Conservation (phyloP, 2,113 vertebrate genomes). For the Clarias gariepinus region DNA sequence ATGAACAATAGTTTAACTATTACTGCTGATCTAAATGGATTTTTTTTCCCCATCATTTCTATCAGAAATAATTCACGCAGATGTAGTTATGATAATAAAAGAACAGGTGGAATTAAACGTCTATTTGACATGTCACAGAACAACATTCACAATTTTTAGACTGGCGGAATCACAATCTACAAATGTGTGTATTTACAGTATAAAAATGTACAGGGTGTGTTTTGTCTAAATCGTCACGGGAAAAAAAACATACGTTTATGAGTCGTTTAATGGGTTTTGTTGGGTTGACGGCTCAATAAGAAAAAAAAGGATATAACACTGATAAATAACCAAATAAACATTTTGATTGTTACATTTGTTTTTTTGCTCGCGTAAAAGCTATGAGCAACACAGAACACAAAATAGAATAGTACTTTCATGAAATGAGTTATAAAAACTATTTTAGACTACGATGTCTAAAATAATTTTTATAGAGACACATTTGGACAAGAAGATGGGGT, state of each 20-base stretch:
- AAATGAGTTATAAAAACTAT: slow-evolving; percentile 47
- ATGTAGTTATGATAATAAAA: slow-evolving; percentile 62
- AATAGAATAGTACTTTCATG: slow-evolving; percentile 44
- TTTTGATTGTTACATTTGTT: slow-evolving; percentile 55
- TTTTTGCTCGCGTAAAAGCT: slow-evolving; percentile 48
- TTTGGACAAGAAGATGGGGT: slow-evolving; percentile 59
- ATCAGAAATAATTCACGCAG: slow-evolving; percentile 77
- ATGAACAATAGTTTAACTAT: slow-evolving; percentile 83
- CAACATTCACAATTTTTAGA: slow-evolving; percentile 95
- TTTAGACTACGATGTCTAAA: slow-evolving; percentile 40
- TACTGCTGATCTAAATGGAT: slow-evolving; percentile 80
- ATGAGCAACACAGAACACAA: slow-evolving; percentile 55
- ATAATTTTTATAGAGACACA: slow-evolving; percentile 58
- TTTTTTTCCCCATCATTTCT: slow-evolving; percentile 67
- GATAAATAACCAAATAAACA: slow-evolving; percentile 54
- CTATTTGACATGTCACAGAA: slow-evolving; percentile 94
- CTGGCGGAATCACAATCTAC: slow-evolving; percentile 92
- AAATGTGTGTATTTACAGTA: slow-evolving; percentile 86
- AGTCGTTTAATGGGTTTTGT: slow-evolving; percentile 12
- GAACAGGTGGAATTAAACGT: slow-evolving; percentile 80
- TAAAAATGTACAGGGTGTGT: slow-evolving; percentile 81
- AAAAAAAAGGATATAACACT: slow-evolving; percentile 38
- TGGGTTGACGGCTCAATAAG: slow-evolving; percentile 40
- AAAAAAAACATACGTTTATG: slow-evolving; percentile 59
- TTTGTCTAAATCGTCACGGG: slow-evolving; percentile 58